Evolutionary conservation across 1,140 invertebrate genomes (phyloP), one percentile per base, ranked within the genome.

Genomic region (Glomeris maerens): DNA sequence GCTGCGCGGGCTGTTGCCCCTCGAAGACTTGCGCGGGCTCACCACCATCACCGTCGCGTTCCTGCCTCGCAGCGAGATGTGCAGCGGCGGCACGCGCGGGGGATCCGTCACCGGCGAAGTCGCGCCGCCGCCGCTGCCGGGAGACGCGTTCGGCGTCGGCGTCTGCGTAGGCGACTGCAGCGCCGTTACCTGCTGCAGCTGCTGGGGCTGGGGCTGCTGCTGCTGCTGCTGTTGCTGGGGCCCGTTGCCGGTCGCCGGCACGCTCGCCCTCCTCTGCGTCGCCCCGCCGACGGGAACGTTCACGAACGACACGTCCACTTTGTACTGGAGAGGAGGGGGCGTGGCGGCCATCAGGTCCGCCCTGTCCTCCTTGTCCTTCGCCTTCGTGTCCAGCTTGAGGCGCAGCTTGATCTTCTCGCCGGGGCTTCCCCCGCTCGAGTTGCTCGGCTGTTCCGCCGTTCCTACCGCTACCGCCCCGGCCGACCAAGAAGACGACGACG

Each of bases 21-120:
- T 50, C n/a, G n/a, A n/a, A n/a, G n/a, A n/a, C n/a, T 60, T 59
- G 28, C 54, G 54, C 27, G 54, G 49, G 42, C 59, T 62, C 26
- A 84, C 84, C 45, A 91, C 86, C n/a, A n/a, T n/a, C 27, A 91
- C 83, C n/a, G 82, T 83, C 14, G 83, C 81, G 67, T 88, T 88
- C 40, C 83, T 72, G 5, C 86, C 86, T 53, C 85, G 72, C 42
- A 92, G 67, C 45, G 84, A 87, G 59, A 92, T 91, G 62, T 91
- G 87, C 59, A 92, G 69, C 1, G 87, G 87, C 22, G 88, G 87
- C 20, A 92, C 86, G 50, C 84, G 72, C 27, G 40, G 42, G 48
- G 41, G 50, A 47, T 40, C 38, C 29, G 27, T 29, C 13, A 41
- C 47, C n/a, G 49, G 2, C 3, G 48, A 26, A 2, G 41, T 5